These are phyloP conservation scores for Montipora sp. DNA, from an alignment of 64 coral and sea anemone species.

Conservation along the genomic window DNA sequence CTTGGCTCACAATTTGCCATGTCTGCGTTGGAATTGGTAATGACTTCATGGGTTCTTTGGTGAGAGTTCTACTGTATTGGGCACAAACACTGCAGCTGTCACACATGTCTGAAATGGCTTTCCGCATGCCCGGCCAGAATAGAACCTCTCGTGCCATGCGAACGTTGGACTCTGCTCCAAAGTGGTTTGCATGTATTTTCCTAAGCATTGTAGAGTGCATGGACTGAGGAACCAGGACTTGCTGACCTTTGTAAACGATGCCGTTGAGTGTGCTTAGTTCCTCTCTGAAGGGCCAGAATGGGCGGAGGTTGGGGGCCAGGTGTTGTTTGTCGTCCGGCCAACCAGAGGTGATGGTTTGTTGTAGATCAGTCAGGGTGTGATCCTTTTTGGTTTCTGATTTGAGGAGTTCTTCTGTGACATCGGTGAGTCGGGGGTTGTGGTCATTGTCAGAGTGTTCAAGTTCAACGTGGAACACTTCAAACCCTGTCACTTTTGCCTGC, in stretches of 20 bases:
- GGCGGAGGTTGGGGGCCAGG: neutral
- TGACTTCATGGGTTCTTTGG: constrained; percentile 65
- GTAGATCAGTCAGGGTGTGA: constrained; percentile 6
- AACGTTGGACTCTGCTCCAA: constrained; percentile 52
- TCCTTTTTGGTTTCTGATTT: constrained; percentile 48
- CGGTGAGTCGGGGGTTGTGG: constrained; percentile 23
- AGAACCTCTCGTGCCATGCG: constrained; percentile 49
- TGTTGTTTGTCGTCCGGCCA: constrained; percentile 46
- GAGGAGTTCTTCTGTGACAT: constrained; percentile 35
- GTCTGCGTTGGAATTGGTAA: constrained; percentile 33
- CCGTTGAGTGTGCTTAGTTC: constrained; percentile 63
- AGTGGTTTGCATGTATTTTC: constrained; percentile 66
- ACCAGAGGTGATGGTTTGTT: constrained; percentile 9
- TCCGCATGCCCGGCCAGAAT: constrained; percentile 64
- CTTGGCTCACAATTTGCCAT: constrained; percentile 75
- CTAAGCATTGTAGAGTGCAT: constrained; percentile 52
- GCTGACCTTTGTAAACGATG: constrained; percentile 53
- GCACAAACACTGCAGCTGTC: constrained; percentile 28
- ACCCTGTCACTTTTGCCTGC: constrained; percentile 42
- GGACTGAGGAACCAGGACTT: constrained; percentile 47
- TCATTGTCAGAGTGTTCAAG: neutral
- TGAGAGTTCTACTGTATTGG: constrained; percentile 17
- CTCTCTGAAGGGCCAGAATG: constrained; percentile 63
- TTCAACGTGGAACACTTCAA: constrained; percentile 59
- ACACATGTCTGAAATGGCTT: constrained; percentile 49